Percentiles rank a stretch among this genome's conserved stretches.
These are phyloP conservation scores for Brachirus orientalis DNA, from an alignment of 2,113 vertebrate genomes.

Conservation along the genomic window DNA sequence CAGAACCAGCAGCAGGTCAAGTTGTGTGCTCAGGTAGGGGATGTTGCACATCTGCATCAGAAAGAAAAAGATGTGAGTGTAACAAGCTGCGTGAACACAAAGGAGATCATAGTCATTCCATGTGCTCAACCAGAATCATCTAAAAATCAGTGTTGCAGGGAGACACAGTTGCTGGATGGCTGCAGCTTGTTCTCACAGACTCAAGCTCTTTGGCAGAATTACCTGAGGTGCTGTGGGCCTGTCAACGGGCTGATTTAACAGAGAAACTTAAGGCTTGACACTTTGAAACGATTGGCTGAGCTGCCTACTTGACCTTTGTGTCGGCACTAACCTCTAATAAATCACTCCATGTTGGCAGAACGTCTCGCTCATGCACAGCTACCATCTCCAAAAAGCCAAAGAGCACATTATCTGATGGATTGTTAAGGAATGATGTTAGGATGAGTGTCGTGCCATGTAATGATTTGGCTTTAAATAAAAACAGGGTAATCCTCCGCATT, in stretches of 20 bases:
- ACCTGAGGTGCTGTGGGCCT: conserved; percentile 30
- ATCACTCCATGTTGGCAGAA: conserved; percentile 53
- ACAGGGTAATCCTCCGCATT: no score
- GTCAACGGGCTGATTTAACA: conserved; percentile 62
- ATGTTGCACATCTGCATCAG: conserved; percentile 87
- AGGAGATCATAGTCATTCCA: no score
- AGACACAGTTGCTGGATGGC: neutral
- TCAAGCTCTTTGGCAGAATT: conserved; percentile 15
- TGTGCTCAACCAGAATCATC: neutral
- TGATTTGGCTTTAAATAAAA: conserved; percentile 15
- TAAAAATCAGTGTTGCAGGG: neutral
- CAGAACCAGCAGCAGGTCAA: conserved; percentile 83
- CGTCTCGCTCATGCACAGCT: conserved; percentile 35
- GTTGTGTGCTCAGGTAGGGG: conserved; percentile 78
- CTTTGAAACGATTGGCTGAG: conserved; percentile 64
- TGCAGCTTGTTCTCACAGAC: conserved; percentile 17
- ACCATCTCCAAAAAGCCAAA: conserved; percentile 45
- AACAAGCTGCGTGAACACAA: no score
- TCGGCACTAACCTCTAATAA: conserved; percentile 62
- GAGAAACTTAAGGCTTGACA: conserved; percentile 63
- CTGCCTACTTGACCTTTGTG: conserved; percentile 64
- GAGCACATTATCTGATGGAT: conserved; percentile 40
- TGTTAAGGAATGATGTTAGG: conserved; percentile 23
- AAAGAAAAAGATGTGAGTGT: neutral
- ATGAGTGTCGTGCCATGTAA: conserved; percentile 30